These are phyloP conservation scores for Cirrhinus mrigala DNA, from an alignment of 2,797 vertebrate species.

Conservation along the genomic window DNA sequence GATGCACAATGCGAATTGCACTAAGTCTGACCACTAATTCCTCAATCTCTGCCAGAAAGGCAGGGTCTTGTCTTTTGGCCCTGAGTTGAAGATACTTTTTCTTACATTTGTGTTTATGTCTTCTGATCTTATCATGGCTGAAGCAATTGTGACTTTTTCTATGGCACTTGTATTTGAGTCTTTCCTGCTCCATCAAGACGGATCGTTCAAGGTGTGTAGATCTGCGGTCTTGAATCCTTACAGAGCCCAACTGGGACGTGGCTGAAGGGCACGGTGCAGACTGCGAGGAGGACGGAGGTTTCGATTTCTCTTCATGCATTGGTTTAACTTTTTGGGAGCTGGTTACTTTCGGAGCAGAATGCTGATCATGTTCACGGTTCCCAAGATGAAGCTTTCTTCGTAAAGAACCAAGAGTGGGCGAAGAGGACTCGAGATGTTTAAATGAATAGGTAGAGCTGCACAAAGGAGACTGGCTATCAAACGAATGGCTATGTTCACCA, in stretches of 20 bases:
- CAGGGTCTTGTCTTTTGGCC: slow-evolving; percentile 87
- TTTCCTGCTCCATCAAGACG: slow-evolving; percentile 81
- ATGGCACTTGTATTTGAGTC: slow-evolving; percentile 91
- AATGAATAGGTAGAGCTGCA: slow-evolving; percentile 11
- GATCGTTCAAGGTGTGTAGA: slow-evolving; percentile 69
- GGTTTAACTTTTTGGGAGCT: slow-evolving; percentile 67
- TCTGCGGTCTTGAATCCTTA: slow-evolving; percentile 59
- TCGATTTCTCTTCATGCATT: slow-evolving; percentile 65
- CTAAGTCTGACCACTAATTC: slow-evolving; percentile 88
- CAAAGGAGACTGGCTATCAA: slow-evolving; percentile 44
- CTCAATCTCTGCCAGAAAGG: slow-evolving; percentile 92
- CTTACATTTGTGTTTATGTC: slow-evolving; percentile 93
- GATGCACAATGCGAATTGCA: slow-evolving; percentile 90
- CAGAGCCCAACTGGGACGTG: slow-evolving; percentile 62
- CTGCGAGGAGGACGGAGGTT: slow-evolving; percentile 73
- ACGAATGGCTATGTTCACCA: slow-evolving; percentile 16
- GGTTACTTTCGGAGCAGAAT: slow-evolving; percentile 66
- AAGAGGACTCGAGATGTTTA: slow-evolving; percentile 41
- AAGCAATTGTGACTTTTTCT: slow-evolving; percentile 87
- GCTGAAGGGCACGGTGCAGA: slow-evolving; percentile 80
- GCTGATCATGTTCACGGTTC: slow-evolving; percentile 62
- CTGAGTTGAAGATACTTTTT: slow-evolving; percentile 95
- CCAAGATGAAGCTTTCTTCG: slow-evolving; percentile 20
- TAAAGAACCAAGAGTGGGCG: slow-evolving; percentile 26
- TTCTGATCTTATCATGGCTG: slow-evolving; percentile 88